Evolutionary conservation across 2,888 invertebrate species (phyloP).

Genomic region (Nematopogon swammerdamellus): DNA sequence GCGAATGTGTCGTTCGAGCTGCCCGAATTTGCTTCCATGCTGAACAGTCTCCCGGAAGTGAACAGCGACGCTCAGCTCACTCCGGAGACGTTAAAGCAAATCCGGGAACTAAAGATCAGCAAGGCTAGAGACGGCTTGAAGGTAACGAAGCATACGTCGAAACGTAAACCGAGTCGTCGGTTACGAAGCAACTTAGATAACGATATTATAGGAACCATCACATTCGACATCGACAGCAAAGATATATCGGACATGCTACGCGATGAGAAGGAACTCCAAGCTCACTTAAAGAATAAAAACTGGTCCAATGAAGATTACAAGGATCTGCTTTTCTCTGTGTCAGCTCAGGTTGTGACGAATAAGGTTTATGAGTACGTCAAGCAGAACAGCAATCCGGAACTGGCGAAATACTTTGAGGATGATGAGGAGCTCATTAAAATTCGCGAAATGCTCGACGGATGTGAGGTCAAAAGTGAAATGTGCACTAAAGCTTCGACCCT

Average conservation of each 20-base stretch:
- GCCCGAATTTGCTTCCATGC: slow-evolving; percentile 41
- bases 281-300: slow-evolving; percentile 9
- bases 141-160: slow-evolving; percentile 43
- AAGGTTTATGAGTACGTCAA: slow-evolving; percentile 41
- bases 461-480: not conserved
- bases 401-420: slow-evolving; percentile 31
- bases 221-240: slow-evolving; percentile 35
- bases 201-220: slow-evolving; percentile 26
- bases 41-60: slow-evolving; percentile 36
- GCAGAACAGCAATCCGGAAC: slow-evolving; percentile 30
- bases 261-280: slow-evolving; percentile 15
- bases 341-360: slow-evolving; percentile 39
- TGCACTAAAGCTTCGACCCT: slow-evolving; percentile 24
- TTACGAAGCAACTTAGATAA: slow-evolving; percentile 28
- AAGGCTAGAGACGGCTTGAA: slow-evolving; percentile 38
- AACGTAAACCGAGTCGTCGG: slow-evolving; percentile 35
- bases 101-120: slow-evolving; percentile 38
- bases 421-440: slow-evolving; percentile 21
- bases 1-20: slow-evolving; percentile 34
- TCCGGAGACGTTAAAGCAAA: slow-evolving; percentile 45
- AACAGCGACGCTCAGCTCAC: slow-evolving; percentile 40
- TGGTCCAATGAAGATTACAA: slow-evolving; percentile 32
- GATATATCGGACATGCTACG: slow-evolving; percentile 30
- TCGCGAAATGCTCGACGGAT: slow-evolving; percentile 11
- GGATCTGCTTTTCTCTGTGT: slow-evolving; percentile 34